Conservation (phyloP, 1,140 invertebrate species). For the Mylabris phalerata region DNA sequence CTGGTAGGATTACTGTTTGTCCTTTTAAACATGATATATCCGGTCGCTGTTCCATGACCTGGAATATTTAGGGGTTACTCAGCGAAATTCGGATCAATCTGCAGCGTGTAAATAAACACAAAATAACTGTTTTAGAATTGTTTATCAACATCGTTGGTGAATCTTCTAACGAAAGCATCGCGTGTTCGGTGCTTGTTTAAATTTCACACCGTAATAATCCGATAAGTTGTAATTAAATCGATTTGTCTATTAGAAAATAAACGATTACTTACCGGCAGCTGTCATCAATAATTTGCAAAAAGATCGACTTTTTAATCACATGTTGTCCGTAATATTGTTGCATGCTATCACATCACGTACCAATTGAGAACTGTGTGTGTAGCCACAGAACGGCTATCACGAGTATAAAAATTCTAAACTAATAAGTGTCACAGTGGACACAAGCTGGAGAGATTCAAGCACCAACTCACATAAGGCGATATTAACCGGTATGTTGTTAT, state of each 20-base stretch:
- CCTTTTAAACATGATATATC: constrained; percentile 49
- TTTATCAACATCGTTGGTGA: background rate
- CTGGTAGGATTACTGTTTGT: constrained; percentile 45
- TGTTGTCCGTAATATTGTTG: too few relatives aligned
- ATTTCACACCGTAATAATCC: too few relatives aligned
- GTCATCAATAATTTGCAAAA: constrained; percentile 1
- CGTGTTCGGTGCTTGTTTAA: background rate
- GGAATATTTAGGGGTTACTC: constrained; percentile 2
- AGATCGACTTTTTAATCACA: background rate
- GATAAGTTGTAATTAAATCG: too few relatives aligned
- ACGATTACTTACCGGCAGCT: constrained; percentile 5
- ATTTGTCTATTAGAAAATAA: background rate
- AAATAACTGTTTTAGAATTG: constrained; percentile 1
- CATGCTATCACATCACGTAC: too few relatives aligned
- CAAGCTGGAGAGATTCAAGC: too few relatives aligned
- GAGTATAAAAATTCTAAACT: too few relatives aligned
- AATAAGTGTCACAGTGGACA: too few relatives aligned
- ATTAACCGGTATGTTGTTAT: too few relatives aligned
- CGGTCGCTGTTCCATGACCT: constrained; percentile 42
- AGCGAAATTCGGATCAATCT: background rate
- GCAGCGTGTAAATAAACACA: background rate
- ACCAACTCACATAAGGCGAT: too few relatives aligned
- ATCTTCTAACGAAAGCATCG: background rate
- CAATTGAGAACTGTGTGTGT: too few relatives aligned
- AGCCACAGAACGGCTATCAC: too few relatives aligned